These are phyloP conservation scores for Gnathonemus longibarbis DNA, from an alignment of 2,113 vertebrate species.

Conservation along the genomic window DNA sequence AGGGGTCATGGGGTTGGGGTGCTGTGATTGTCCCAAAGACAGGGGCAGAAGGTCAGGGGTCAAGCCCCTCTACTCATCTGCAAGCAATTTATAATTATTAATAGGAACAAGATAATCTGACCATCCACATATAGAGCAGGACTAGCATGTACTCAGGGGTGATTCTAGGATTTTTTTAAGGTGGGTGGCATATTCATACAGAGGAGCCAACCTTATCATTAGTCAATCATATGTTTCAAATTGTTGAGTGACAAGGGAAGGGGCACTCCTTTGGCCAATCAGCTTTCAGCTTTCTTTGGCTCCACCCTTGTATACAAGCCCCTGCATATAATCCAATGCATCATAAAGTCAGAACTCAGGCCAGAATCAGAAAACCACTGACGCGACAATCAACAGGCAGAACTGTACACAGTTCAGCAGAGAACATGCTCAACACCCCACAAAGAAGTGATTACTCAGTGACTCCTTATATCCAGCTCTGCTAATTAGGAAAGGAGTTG, in stretches of 20 bases:
- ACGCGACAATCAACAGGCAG: background rate
- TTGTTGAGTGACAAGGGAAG: background rate
- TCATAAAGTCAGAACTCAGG: background rate
- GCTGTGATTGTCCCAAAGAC: background rate
- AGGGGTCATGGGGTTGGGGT: background rate
- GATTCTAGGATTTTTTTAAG: background rate
- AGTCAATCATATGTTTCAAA: background rate
- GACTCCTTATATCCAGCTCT: background rate
- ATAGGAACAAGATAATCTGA: background rate
- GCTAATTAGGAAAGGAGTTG: background rate
- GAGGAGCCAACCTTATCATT: background rate
- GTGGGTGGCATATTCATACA: background rate
- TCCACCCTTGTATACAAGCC: background rate
- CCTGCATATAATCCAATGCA: background rate
- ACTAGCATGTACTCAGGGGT: background rate
- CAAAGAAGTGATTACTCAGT: background rate
- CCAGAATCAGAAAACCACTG: background rate
- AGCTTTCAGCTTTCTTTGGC: background rate
- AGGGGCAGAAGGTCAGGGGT: background rate
- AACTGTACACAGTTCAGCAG: background rate
- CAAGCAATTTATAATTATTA: background rate
- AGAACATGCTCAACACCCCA: background rate
- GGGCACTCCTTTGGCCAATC: background rate
- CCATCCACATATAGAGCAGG: background rate
- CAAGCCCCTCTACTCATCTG: background rate